Base-by-base conservation (phyloP, 2,888 invertebrate species). In the Agelastica alni region DNA sequence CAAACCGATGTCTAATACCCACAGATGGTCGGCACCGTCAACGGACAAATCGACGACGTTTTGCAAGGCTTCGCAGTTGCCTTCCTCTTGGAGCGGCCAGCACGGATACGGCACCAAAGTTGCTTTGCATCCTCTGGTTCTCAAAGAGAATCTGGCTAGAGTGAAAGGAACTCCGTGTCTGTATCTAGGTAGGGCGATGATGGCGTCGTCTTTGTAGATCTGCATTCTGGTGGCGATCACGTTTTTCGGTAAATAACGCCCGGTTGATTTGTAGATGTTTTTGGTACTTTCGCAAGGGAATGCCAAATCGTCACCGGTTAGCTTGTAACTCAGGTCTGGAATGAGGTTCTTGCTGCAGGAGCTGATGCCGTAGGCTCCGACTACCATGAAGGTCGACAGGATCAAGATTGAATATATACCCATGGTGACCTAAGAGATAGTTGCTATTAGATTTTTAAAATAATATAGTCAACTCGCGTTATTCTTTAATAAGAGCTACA, bases 1-100 rank as follows among this genome's bases (percentile, higher is more conserved):
- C 36, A 88, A 80, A 9, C 90, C 90, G 7, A 81, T 81, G 68
- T 90, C 89, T 56, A 90, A 75, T 0, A 85, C 81, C 90, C 90
- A 90, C 5, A 90, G 77, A 57, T 85, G 82, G 39, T 85, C 84
- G 71, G 87, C 81, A 4, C 71, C 60, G 60, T 86, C 85, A 17
- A 83, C 71, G 69, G 80, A 77, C 45, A 88, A 74, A 67, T 90
- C 89, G 0, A 89, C 83, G 1, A 84, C 88, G 47, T 85, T 88
- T 66, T 89, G 88, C 12, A 90, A 75, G 0, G 82, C 82, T 22
- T 80, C 77, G 67, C 82, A 86, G 75, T 83, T 85, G 51, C 81
- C 84, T 61, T 83, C 81, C 64, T 85, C 84, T 68, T 89, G 88
- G 48, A 82, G 75, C 2, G 80, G 77, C 79, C 86, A 80, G 62